Evolutionary conservation across 2,797 vertebrate species (phyloP).

Genomic region (Hapalemur alaotrensis): DNA sequence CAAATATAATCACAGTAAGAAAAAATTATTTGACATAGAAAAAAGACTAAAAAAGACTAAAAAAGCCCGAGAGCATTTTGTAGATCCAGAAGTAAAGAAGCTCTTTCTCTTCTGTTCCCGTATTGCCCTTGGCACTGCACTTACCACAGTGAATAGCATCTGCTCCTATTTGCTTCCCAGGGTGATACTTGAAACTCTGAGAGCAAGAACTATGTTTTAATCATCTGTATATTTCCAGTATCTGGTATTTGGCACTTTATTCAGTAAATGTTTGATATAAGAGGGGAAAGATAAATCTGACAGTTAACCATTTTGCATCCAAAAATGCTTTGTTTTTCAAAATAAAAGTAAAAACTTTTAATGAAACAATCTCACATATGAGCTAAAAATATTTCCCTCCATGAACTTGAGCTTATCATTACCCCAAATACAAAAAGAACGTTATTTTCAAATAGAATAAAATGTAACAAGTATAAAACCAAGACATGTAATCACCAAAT

Average conservation of each 20-base stretch:
- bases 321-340: background rate
- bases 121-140: background rate
- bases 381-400: background rate
- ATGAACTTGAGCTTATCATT: constrained; percentile 1
- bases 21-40: background rate
- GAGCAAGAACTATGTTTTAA: background rate
- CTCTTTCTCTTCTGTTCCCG: background rate
- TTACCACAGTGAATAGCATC: background rate
- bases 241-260: background rate
- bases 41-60: background rate
- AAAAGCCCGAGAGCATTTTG: background rate
- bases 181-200: background rate
- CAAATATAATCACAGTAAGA: constrained; percentile 18
- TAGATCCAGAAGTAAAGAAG: background rate
- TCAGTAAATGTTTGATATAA: background rate
- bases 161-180: background rate
- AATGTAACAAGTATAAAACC: constrained; percentile 35
- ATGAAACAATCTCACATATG: constrained; percentile 4
- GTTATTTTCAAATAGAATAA: constrained; percentile 24
- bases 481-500: constrained; percentile 18
- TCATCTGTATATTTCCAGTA: background rate
- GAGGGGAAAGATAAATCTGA: background rate
- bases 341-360: background rate
- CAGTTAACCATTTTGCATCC: background rate
- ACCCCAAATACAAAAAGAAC: background rate